Percentiles rank a stretch among this genome's conserved stretches.
phyloP scores from a whole-genome alignment of 1,140 invertebrate species.

The Brachionus plicatilis region DNA sequence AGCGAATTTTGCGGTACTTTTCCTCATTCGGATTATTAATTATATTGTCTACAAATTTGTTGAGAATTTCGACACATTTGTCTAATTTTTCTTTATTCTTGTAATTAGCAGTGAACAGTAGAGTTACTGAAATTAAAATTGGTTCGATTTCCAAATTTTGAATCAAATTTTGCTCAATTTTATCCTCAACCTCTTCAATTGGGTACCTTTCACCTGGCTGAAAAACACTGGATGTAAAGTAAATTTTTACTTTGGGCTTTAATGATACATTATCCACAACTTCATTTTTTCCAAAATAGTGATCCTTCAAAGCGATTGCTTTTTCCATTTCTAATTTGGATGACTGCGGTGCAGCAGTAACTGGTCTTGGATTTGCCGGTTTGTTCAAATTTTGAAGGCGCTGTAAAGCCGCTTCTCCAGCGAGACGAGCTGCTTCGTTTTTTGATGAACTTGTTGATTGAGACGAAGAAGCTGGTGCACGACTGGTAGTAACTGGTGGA shows the following conservation, averaged over 20 bases:
- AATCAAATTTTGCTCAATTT: slow-evolving; percentile 77
- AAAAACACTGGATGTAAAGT: slow-evolving; percentile 12
- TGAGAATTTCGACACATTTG: slow-evolving; percentile 74
- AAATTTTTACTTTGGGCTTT: not conserved
- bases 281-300: slow-evolving; percentile 27
- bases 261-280: slow-evolving; percentile 11
- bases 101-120: slow-evolving; percentile 75
- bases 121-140: slow-evolving; percentile 53
- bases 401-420: slow-evolving; percentile 35
- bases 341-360: not conserved
- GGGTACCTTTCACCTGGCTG: not conserved
- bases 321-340: not conserved
- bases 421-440: slow-evolving; percentile 13
- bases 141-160: slow-evolving; percentile 66
- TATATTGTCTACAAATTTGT: slow-evolving; percentile 84
- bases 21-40: slow-evolving; percentile 74
- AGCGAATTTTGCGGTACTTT: slow-evolving; percentile 82
- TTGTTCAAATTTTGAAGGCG: not conserved
- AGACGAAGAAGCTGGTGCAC: not conserved
- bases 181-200: slow-evolving; percentile 71
- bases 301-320: slow-evolving; percentile 14
- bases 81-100: slow-evolving; percentile 72
- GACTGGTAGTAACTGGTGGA: not conserved
- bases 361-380: not conserved
- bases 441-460: not conserved